phyloP scores from a whole-genome alignment of 2,797 vertebrate genomes.

The Schizopygopsis malacanthus region DNA sequence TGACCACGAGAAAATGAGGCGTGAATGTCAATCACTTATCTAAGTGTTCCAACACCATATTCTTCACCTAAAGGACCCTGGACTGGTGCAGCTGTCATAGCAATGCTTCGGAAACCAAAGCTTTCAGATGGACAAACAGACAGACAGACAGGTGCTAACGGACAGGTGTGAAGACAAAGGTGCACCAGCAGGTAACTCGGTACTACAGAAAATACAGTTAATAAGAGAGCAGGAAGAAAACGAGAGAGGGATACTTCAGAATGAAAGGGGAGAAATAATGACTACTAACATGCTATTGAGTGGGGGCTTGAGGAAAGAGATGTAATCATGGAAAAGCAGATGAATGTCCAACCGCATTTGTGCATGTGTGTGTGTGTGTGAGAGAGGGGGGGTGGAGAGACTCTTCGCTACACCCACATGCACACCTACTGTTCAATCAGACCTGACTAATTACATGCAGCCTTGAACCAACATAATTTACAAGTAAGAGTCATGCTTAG shows the following conservation, averaged over 20 bases:
- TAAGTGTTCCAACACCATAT: conserved; percentile 31
- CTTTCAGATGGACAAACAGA: not conserved
- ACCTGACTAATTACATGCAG: conserved; percentile 1
- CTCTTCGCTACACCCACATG: conserved; percentile 25
- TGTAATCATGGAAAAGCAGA: conserved; percentile 19
- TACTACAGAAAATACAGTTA: not conserved
- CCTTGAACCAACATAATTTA: conserved; percentile 29
- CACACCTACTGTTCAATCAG: conserved; percentile 33
- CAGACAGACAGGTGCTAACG: conserved; percentile 27
- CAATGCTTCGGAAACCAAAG: not conserved
- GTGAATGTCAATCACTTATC: conserved; percentile 53
- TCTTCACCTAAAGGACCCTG: conserved; percentile 26
- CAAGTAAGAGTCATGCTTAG: not conserved
- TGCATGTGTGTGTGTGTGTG: not conserved
- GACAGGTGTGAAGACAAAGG: conserved; percentile 33
- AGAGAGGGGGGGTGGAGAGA: not conserved
- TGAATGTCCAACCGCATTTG: conserved; percentile 18
- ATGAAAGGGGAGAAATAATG: not conserved
- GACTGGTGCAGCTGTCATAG: conserved; percentile 25
- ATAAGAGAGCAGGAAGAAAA: not conserved
- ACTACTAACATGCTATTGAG: conserved; percentile 10
- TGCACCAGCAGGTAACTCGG: not conserved
- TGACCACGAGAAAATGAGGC: conserved; percentile 50
- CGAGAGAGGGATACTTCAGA: not conserved
- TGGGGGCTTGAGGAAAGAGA: conserved; percentile 29